Evolutionary conservation across 2,888 invertebrate genomes (phyloP).

Genomic region (Ectobius pallidus): DNA sequence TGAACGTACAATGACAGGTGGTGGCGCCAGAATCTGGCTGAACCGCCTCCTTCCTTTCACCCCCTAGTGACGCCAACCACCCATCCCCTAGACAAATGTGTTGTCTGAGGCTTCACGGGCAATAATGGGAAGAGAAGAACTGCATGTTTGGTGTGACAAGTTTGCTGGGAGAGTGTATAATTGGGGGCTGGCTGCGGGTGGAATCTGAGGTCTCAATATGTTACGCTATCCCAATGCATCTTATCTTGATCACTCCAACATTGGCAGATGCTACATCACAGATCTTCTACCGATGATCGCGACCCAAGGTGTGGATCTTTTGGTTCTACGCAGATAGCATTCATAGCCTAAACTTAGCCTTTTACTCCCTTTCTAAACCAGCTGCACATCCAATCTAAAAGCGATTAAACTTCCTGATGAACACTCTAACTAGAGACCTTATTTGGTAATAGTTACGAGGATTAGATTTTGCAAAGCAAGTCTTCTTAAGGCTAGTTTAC

Average conservation of each 20-base stretch:
- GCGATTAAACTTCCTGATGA: too few relatives aligned
- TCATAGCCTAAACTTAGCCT: too few relatives aligned
- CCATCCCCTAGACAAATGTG: conserved; percentile 27
- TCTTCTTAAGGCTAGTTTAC: too few relatives aligned
- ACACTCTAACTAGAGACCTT: too few relatives aligned
- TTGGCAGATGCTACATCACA: conserved; percentile 1
- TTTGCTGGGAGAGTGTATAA: conserved; percentile 27
- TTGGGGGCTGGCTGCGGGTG: conserved; percentile 9
- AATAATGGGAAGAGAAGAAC: not conserved
- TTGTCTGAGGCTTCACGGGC: conserved; percentile 18
- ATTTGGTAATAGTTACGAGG: too few relatives aligned
- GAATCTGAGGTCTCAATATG: conserved; percentile 10
- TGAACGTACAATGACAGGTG: conserved; percentile 30
- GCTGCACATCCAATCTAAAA: too few relatives aligned
- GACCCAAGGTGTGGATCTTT: too few relatives aligned
- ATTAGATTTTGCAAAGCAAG: too few relatives aligned
- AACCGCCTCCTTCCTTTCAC: conserved; percentile 31
- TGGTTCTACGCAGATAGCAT: too few relatives aligned
- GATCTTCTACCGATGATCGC: too few relatives aligned
- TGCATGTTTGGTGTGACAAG: conserved; percentile 23
- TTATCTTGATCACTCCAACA: not conserved
- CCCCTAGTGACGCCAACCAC: conserved; percentile 20
- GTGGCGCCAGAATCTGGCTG: conserved; percentile 30
- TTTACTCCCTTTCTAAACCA: too few relatives aligned
- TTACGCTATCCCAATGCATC: not conserved